A percentile compares a stretch with the other conserved stretches of the same genome.
Evolutionary conservation across 2,113 vertebrate species (phyloP).

Genomic region (pig (Sus scrofa)): T2T-Sscrofa CM000817.6:88498501-88499000

Average conservation of each 20-base stretch:
- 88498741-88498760: not conserved
- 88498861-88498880: not conserved
- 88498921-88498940: not conserved
- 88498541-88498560: conserved; percentile 1
- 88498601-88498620: not conserved
- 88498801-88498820: not conserved
- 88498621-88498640: not conserved
- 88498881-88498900: not conserved
- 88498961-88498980: not conserved
- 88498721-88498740: not conserved
- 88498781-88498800: not conserved
- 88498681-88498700: not conserved
- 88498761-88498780: not conserved
- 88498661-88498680: not conserved
- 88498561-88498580: not conserved
- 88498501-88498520: not conserved
- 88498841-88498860: not conserved
- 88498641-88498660: not conserved
- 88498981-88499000: not conserved
- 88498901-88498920: not conserved
- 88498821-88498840: not conserved
- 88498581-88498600: not conserved
- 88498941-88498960: not conserved
- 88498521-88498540: not conserved
- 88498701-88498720: not conserved